A percentile compares a stretch with the other conserved stretches of the same genome.
phyloP scores from a whole-genome alignment of 2,113 vertebrate genomes.

The Sorex fumeus region DNA sequence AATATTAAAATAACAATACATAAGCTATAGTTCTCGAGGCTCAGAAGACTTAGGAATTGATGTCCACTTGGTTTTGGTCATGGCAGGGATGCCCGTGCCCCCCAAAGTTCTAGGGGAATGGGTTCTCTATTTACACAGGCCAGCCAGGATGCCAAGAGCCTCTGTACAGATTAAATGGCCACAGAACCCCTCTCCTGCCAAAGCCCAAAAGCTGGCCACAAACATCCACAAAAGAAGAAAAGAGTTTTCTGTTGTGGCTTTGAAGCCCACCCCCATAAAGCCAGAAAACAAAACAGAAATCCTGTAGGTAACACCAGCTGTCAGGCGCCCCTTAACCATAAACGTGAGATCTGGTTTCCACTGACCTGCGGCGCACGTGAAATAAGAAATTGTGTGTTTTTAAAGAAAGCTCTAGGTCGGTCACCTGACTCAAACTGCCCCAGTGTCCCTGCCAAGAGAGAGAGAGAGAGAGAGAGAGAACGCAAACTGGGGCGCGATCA shows the following conservation, averaged over 20 bases:
- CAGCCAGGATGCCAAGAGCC: neutral
- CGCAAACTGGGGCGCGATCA: slow-evolving; percentile 66
- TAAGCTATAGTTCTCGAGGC: neutral
- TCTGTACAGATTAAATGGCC: neutral
- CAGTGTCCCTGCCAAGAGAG: slow-evolving; percentile 57
- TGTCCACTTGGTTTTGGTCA: neutral
- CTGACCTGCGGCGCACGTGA: slow-evolving; percentile 56
- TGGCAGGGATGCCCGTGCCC: neutral
- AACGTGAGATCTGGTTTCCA: slow-evolving; percentile 74
- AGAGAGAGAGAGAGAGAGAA: slow-evolving; percentile 58
- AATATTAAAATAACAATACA: neutral
- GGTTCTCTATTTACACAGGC: neutral
- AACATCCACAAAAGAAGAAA: slow-evolving; percentile 64
- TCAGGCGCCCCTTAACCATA: slow-evolving; percentile 49
- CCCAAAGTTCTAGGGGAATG: neutral
- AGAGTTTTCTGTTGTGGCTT: slow-evolving; percentile 71
- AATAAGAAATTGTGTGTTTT: slow-evolving; percentile 70
- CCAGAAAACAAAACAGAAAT: slow-evolving; percentile 67
- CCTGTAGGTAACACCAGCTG: slow-evolving; percentile 58
- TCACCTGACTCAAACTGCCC: slow-evolving; percentile 58
- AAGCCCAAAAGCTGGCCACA: slow-evolving; percentile 27
- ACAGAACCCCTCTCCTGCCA: slow-evolving; percentile 34
- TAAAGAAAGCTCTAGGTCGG: slow-evolving; percentile 59
- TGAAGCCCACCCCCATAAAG: slow-evolving; percentile 51
- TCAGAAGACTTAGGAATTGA: neutral